Evolutionary conservation across 2,888 invertebrate species (phyloP).

Genomic region (Ptychoptera albimana): DNA sequence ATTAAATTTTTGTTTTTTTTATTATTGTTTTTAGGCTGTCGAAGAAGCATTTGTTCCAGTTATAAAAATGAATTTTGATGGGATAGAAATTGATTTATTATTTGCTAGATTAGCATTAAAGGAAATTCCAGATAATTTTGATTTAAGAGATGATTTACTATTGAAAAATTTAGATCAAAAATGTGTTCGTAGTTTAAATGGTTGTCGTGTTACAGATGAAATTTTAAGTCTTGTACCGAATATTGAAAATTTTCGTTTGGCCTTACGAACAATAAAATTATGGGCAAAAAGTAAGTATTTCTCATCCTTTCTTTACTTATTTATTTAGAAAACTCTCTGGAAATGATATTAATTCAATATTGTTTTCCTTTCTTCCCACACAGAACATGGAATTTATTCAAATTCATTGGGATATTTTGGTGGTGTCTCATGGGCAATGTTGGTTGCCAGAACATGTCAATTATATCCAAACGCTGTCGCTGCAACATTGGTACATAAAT

Average conservation of each 20-base stretch:
- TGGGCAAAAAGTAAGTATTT: slow-evolving; percentile 87
- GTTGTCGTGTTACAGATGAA: slow-evolving; percentile 97
- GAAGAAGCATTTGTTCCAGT: slow-evolving; percentile 99
- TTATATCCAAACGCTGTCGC: slow-evolving; percentile 94
- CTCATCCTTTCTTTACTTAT: neutral
- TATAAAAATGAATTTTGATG: slow-evolving; percentile 97
- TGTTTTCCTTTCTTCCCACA: neutral
- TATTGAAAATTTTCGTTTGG: slow-evolving; percentile 83
- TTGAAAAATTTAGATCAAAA: slow-evolving; percentile 91
- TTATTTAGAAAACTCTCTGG: neutral
- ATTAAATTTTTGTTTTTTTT: no score
- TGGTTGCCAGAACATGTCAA: slow-evolving; percentile 96
- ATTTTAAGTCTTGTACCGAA: slow-evolving; percentile 91
- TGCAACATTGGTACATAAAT: slow-evolving; percentile 90
- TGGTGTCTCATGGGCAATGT: slow-evolving; percentile 99
- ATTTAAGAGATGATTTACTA: slow-evolving; percentile 77
- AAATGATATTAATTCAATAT: neutral
- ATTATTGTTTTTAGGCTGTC: slow-evolving; percentile 49
- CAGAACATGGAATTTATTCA: slow-evolving; percentile 92
- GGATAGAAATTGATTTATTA: slow-evolving; percentile 95
- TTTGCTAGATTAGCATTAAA: slow-evolving; percentile 92
- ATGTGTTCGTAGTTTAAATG: slow-evolving; percentile 92
- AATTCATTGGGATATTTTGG: slow-evolving; percentile 96
- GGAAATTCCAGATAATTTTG: slow-evolving; percentile 81
- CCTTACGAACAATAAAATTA: slow-evolving; percentile 86